These are phyloP conservation scores for Gorilla gorilla DNA, from an alignment of 2,113 vertebrate species.

Conservation along the genomic window DNA sequence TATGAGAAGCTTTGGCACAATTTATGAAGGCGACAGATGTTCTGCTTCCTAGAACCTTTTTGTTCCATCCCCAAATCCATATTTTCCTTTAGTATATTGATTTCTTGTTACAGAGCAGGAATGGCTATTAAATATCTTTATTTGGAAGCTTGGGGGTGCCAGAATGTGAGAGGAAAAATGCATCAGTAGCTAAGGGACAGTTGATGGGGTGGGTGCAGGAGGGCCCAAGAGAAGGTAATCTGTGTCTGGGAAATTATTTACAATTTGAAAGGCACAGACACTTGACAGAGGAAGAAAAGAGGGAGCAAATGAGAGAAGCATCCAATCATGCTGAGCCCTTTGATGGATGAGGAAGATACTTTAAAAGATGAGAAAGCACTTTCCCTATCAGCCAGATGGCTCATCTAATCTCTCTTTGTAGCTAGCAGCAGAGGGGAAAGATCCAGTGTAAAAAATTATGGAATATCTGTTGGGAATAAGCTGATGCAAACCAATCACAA, in stretches of 20 bases:
- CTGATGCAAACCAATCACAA: neutral
- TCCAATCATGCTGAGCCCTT: neutral
- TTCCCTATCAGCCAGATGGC: conserved; percentile 25
- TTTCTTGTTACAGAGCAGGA: conserved; percentile 31
- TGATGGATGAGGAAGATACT: conserved; percentile 47
- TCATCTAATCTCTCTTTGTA: conserved; percentile 47
- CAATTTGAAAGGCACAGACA: conserved; percentile 36
- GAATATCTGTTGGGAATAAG: conserved; percentile 7
- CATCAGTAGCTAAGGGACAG: neutral
- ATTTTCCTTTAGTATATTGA: conserved; percentile 57
- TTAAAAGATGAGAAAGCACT: conserved; percentile 48
- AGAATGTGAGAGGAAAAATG: neutral
- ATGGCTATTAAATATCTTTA: conserved; percentile 64
- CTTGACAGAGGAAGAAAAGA: neutral
- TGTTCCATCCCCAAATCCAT: conserved; percentile 51
- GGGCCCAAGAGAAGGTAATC: neutral
- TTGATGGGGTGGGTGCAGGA: neutral
- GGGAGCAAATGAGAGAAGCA: conserved; percentile 45
- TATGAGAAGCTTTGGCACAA: conserved; percentile 65
- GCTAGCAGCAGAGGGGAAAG: neutral
- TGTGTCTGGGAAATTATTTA: neutral
- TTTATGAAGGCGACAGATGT: conserved; percentile 59
- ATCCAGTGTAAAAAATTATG: conserved; percentile 34
- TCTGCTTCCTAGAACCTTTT: conserved; percentile 61
- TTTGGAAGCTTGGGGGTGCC: conserved; percentile 26